Evolutionary conservation across 2,888 invertebrate genomes (phyloP).

Genomic region (Lepetodrilus schrolli): DNA sequence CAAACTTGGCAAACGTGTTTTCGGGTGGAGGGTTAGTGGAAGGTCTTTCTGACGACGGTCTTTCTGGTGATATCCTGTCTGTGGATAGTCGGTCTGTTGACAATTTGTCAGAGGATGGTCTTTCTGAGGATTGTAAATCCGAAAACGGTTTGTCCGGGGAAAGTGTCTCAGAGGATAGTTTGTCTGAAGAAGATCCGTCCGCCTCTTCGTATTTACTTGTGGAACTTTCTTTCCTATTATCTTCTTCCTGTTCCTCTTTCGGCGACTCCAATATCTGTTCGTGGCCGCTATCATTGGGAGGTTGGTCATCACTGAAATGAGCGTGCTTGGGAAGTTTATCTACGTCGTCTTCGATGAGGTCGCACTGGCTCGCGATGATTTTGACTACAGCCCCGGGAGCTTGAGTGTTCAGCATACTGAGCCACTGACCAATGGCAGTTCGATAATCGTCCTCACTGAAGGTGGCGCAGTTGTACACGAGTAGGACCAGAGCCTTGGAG

Average conservation of each 20-base stretch:
- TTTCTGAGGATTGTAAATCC: not conserved
- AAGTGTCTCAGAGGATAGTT: not conserved
- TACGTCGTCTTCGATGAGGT: constrained; percentile 42
- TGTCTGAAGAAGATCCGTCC: not conserved
- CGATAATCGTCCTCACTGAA: constrained; percentile 58
- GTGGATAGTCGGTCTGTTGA: not conserved
- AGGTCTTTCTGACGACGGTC: not conserved
- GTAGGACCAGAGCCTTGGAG: constrained; percentile 61
- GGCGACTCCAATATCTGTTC: not conserved
- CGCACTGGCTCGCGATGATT: constrained; percentile 70
- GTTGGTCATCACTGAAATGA: not conserved
- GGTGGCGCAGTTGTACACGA: constrained; percentile 66
- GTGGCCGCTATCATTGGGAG: not conserved
- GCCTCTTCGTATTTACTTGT: not conserved
- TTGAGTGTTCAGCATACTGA: constrained; percentile 63
- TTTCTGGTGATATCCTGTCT: not conserved
- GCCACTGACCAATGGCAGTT: constrained; percentile 65
- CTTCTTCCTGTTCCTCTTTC: not conserved
- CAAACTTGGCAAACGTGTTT: not conserved
- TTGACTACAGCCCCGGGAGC: constrained; percentile 71
- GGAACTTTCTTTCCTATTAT: constrained; percentile 17
- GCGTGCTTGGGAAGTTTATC: not conserved
- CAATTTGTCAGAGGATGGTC: too few relatives aligned
- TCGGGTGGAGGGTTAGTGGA: not conserved
- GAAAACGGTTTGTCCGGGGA: not conserved